phyloP scores from a whole-genome alignment of 2,797 vertebrate species.

The Hozukius guyotensis region DNA sequence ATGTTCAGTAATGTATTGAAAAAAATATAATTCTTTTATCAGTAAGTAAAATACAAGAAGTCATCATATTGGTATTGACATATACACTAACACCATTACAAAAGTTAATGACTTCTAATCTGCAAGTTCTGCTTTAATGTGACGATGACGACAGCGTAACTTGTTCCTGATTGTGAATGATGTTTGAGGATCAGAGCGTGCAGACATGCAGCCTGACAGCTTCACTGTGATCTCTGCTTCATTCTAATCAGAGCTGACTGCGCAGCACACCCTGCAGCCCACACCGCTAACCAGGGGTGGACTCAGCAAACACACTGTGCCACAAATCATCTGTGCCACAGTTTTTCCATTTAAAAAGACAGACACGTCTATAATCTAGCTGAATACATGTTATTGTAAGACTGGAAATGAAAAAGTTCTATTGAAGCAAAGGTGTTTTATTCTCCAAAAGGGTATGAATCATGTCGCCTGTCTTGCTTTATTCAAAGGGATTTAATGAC shows the following conservation, averaged over 20 bases:
- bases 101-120: neutral
- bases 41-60: neutral
- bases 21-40: neutral
- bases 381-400: neutral
- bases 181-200: neutral
- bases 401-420: neutral
- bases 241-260: conserved; percentile 4
- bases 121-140: neutral
- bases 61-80: neutral
- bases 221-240: neutral
- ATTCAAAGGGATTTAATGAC: neutral
- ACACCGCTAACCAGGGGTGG: neutral
- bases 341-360: neutral
- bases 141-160: neutral
- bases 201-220: neutral
- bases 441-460: neutral
- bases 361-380: no score
- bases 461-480: neutral
- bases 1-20: no score
- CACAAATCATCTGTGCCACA: neutral
- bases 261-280: neutral
- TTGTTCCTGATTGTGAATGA: neutral
- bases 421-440: neutral
- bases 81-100: neutral
- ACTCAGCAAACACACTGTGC: neutral